Percentiles rank a stretch among this genome's conserved stretches.
These are phyloP conservation scores for Herpetotheres cachinnans DNA, from an alignment of 2,113 vertebrate species.

Conservation along the genomic window DNA sequence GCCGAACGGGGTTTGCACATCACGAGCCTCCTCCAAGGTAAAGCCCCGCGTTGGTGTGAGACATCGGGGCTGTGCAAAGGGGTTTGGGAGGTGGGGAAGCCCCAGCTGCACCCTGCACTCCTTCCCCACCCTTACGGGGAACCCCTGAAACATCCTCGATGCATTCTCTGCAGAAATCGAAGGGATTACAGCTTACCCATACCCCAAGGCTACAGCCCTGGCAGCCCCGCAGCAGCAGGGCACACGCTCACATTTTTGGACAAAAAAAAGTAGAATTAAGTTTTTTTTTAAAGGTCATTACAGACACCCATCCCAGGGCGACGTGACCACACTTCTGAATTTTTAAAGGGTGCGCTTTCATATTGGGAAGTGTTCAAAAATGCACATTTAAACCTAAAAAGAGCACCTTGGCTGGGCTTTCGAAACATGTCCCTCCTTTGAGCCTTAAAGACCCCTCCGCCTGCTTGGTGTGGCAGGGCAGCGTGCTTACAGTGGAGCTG, in stretches of 20 bases:
- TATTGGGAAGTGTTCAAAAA: not conserved
- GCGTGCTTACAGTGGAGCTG: not conserved
- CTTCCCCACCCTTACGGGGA: not conserved
- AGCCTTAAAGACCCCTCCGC: not conserved
- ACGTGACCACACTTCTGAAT: not conserved
- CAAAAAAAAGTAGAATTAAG: not conserved
- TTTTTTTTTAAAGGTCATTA: not conserved
- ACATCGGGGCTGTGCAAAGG: not conserved
- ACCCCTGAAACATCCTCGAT: not conserved
- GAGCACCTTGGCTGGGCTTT: not conserved
- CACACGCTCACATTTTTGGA: accelerated
- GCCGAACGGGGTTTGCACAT: accelerated
- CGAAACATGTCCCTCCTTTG: not conserved
- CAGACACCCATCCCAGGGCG: not conserved
- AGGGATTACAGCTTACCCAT: accelerated
- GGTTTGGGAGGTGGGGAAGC: too few relatives aligned
- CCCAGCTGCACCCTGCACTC: not conserved
- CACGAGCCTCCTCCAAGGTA: not conserved
- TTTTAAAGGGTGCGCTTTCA: not conserved
- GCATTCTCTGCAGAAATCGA: not conserved
- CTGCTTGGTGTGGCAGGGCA: not conserved
- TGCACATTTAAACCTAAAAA: not conserved
- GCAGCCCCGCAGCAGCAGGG: accelerated
- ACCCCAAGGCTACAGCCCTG: not conserved
- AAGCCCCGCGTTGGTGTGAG: accelerated